Percentiles rank a stretch among this genome's conserved stretches.
phyloP scores from a whole-genome alignment of 2,797 vertebrate genomes.

The Sebastes vulpes region DNA sequence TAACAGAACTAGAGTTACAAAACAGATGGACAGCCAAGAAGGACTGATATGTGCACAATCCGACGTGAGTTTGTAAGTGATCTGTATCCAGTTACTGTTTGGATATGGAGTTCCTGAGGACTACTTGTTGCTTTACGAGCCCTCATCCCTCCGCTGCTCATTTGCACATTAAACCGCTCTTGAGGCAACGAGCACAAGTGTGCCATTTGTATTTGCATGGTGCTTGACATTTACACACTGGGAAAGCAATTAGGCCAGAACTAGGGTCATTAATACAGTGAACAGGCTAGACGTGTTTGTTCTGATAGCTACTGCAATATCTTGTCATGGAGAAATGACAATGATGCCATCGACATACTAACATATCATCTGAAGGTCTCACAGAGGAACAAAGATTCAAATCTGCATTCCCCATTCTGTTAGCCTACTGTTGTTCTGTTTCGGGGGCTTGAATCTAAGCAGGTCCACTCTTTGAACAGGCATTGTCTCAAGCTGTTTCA shows the following conservation, averaged over 20 bases:
- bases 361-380: slow-evolving; percentile 23
- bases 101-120: slow-evolving; percentile 33
- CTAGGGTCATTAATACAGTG: slow-evolving; percentile 70
- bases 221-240: slow-evolving; percentile 82
- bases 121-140: slow-evolving; percentile 50
- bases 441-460: background rate
- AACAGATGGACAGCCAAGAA: background rate
- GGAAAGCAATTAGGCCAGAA: slow-evolving; percentile 77
- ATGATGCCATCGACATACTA: slow-evolving; percentile 28
- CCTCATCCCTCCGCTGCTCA: slow-evolving; percentile 33
- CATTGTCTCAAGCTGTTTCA: background rate
- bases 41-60: background rate
- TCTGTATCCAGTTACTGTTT: slow-evolving; percentile 28
- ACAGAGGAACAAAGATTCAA: slow-evolving; percentile 6
- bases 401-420: slow-evolving; percentile 16
- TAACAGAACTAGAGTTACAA: background rate
- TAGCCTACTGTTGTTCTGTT: slow-evolving; percentile 40
- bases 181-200: slow-evolving; percentile 62
- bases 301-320: slow-evolving; percentile 45
- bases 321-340: slow-evolving; percentile 44
- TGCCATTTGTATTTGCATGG: slow-evolving; percentile 73
- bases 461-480: background rate
- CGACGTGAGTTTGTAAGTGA: background rate
- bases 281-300: slow-evolving; percentile 58
- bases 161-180: slow-evolving; percentile 64